Evolutionary conservation across 2,113 vertebrate genomes (phyloP), one percentile per base, ranked within the genome.

Genomic region (Spermophilus dauricus): DNA sequence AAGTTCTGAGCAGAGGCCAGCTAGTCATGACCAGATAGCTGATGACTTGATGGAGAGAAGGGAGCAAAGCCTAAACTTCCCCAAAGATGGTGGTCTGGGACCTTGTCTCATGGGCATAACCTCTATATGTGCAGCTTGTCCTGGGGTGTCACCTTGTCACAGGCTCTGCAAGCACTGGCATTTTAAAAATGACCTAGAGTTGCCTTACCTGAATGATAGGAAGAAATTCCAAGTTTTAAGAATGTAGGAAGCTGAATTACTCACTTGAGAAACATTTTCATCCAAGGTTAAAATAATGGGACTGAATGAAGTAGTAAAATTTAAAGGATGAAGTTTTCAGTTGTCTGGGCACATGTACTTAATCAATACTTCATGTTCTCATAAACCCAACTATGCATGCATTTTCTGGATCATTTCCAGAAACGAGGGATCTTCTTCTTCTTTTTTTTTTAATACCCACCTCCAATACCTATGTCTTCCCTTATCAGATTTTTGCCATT

Each of bases 51-150:
- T 63, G 22, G 34, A 73, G 30, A 69, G 8, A 13, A 61, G 32
- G 72, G 14, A 87, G 10, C 32, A 48, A 89, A 89, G 10, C 30
- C 24, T 30, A 10, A 30, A 32, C 2, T 26, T 90, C 51, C 39
- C 48, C 20, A 37, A 70, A 53, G 76, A 10, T 30, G 56, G 16
- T 22, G 8, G 26, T 78, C 22, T 67, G 30, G 67, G 39, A 26
- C 37, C 20, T 30, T 72, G 69, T 61, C 84, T 65, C 6, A 3
- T 3, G 51, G 32, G 26, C 32, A 32, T 8, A 9, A 18, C 82
- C 42, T 17, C 4, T 0, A 0, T 8, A 1, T 3, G 0, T 67
- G 5, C 3, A 58, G 2, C 7, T 2, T 48, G 65, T 56, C 72
- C 42, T 56, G 6, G n/a, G 22, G 4, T 48, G 14, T 65, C 53